Conservation (phyloP, 2,113 vertebrate genomes). For the Piliocolobus tephrosceles region DNA sequence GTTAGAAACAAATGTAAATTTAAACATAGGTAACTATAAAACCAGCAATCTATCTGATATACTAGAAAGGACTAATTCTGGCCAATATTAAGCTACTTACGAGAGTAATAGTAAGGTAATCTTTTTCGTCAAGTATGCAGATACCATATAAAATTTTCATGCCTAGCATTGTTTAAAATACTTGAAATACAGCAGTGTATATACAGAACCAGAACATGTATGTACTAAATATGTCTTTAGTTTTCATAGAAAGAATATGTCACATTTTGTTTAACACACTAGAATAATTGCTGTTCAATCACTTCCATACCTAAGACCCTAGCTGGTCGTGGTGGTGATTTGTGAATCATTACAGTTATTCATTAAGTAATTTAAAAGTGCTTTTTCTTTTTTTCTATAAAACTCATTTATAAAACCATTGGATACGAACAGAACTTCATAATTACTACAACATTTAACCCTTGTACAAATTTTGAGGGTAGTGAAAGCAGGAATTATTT, state of each 20-base stretch:
- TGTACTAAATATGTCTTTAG: background rate
- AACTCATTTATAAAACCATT: background rate
- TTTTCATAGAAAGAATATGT: background rate
- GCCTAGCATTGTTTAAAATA: background rate
- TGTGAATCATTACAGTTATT: background rate
- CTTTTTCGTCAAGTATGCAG: background rate
- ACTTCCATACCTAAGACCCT: background rate
- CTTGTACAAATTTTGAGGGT: background rate
- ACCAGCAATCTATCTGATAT: background rate
- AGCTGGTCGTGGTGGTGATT: background rate
- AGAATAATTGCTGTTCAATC: background rate
- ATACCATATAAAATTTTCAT: background rate
- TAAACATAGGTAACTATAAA: background rate
- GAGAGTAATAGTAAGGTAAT: background rate
- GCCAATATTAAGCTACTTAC: background rate
- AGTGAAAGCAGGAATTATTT: background rate
- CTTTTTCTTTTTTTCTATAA: background rate
- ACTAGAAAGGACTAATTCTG: background rate
- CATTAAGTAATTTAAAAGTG: background rate
- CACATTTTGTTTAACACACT: background rate
- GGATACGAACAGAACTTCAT: background rate
- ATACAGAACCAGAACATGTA: background rate
- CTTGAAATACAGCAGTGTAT: background rate
- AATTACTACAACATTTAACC: background rate
- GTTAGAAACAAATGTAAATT: background rate